Evolutionary conservation across 1,140 invertebrate genomes (phyloP).

Genomic region (Halyomorpha halys): DNA sequence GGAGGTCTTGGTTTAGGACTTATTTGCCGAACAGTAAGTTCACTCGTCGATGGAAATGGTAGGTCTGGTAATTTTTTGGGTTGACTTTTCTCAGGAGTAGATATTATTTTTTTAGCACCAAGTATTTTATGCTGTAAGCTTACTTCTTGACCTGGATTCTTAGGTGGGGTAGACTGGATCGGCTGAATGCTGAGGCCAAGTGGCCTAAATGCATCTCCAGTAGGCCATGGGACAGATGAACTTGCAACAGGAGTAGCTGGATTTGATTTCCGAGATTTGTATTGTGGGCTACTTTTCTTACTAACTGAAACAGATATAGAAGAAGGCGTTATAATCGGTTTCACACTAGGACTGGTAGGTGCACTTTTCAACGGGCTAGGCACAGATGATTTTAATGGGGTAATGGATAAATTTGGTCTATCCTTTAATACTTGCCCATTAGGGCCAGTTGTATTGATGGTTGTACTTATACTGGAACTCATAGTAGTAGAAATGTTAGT

Average conservation of each 20-base stretch:
- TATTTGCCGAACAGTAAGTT: constrained; percentile 6
- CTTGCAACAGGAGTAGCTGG: not conserved
- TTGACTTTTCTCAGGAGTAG: not conserved
- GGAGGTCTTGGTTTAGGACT: not conserved
- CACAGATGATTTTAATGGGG: constrained; percentile 16
- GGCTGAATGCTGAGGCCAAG: not conserved
- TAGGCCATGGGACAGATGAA: not conserved
- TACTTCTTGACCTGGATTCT: constrained; percentile 5
- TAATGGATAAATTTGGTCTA: constrained; percentile 23
- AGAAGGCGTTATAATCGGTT: not conserved
- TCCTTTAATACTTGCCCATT: constrained; percentile 16
- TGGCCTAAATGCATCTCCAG: not conserved
- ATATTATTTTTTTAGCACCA: constrained; percentile 21
- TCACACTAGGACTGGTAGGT: not conserved
- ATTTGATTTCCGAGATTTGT: constrained; percentile 4
- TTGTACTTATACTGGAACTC: too few species aligned
- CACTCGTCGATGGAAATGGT: not conserved
- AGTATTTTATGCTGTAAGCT: constrained; percentile 24
- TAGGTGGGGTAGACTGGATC: not conserved
- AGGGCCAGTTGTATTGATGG: not conserved
- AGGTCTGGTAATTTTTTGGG: not conserved
- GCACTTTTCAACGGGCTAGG: not conserved
- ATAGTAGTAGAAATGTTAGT: too few species aligned
- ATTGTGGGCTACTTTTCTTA: constrained; percentile 1
- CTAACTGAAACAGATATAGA: constrained; percentile 14